Evolutionary conservation across 2,888 invertebrate species (phyloP).

Genomic region (Dolichomitus sp.): DNA sequence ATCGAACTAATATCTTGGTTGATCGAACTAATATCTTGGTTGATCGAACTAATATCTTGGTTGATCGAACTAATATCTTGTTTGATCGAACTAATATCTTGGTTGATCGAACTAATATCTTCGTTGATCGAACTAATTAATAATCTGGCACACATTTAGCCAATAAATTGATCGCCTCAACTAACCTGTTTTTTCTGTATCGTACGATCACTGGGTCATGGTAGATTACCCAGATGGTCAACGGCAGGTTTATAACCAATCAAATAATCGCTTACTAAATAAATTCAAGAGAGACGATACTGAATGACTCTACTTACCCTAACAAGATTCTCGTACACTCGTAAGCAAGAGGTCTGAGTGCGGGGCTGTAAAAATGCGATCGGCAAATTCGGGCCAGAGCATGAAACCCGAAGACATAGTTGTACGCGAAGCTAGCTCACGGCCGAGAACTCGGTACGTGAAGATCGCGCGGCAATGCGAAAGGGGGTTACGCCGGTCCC

Average conservation of each 20-base stretch:
- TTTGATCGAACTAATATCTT: too few relatives aligned
- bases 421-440: constrained; percentile 18
- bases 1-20: too few relatives aligned
- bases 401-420: constrained; percentile 6
- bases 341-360: neutral
- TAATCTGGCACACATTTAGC: too few relatives aligned
- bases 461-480: constrained; percentile 26
- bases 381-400: neutral
- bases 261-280: neutral
- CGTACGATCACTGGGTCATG: too few relatives aligned
- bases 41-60: too few relatives aligned
- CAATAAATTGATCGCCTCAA: too few relatives aligned
- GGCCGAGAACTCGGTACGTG: constrained; percentile 24
- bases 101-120: too few relatives aligned
- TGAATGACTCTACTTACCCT: neutral
- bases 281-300: neutral
- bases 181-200: too few relatives aligned
- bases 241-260: neutral
- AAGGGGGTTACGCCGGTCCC: constrained; percentile 74
- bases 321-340: neutral
- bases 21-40: too few relatives aligned
- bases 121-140: too few relatives aligned
- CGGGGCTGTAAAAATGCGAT: neutral
- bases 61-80: too few relatives aligned
- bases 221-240: neutral